Evolutionary conservation across 2,797 vertebrate species (phyloP).

Genomic region (Myotis myotis): DNA sequence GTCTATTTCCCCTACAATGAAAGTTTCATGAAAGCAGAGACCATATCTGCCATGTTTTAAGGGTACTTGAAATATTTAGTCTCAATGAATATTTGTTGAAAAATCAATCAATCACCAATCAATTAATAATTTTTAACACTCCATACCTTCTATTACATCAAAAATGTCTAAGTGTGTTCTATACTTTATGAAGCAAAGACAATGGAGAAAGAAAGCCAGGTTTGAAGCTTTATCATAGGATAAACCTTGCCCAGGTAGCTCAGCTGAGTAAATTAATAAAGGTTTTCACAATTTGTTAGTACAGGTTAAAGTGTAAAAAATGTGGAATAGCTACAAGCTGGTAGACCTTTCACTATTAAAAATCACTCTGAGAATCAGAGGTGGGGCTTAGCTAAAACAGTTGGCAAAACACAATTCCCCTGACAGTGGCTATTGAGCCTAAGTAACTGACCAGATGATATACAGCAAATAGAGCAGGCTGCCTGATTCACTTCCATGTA

Average conservation of each 20-base stretch:
- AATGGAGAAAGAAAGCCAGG: neutral
- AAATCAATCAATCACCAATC: neutral
- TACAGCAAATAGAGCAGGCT: slow-evolving; percentile 72
- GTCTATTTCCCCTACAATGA: neutral
- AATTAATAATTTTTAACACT: neutral
- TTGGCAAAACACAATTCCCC: slow-evolving; percentile 76
- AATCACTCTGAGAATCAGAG: slow-evolving; percentile 75
- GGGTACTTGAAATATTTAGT: neutral
- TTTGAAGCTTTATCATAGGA: neutral
- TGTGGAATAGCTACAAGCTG: slow-evolving; percentile 47
- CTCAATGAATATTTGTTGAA: neutral
- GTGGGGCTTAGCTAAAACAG: slow-evolving; percentile 65
- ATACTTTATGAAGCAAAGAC: neutral
- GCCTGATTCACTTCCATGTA: slow-evolving; percentile 77
- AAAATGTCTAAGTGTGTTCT: neutral
- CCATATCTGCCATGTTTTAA: neutral
- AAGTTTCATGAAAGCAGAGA: neutral
- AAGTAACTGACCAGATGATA: slow-evolving; percentile 79
- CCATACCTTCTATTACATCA: neutral
- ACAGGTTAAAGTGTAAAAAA: neutral
- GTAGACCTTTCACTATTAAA: slow-evolving; percentile 68
- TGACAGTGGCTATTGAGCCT: slow-evolving; percentile 76
- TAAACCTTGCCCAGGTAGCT: neutral
- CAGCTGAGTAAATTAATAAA: neutral
- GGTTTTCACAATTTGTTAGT: neutral